Evolutionary conservation across 1,140 invertebrate species (phyloP).

Genomic region (Hypsibius dujardini): DNA sequence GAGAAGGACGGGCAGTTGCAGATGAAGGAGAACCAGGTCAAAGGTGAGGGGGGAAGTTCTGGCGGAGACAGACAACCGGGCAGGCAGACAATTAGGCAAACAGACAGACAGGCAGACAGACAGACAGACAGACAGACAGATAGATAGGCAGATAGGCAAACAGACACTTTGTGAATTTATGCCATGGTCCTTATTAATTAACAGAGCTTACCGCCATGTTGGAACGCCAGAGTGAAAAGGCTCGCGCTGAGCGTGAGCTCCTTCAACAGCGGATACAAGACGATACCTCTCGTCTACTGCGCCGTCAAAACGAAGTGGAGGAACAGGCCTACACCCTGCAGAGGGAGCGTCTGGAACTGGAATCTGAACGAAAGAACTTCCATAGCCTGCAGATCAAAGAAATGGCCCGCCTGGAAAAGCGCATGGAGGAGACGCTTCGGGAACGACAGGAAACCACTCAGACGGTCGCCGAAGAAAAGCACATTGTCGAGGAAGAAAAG

Average conservation of each 20-base stretch:
- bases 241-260: neutral
- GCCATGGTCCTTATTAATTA: neutral
- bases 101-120: neutral
- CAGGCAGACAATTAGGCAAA: neutral
- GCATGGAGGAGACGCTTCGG: neutral
- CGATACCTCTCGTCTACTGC: neutral
- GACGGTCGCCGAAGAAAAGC: neutral
- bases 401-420: neutral
- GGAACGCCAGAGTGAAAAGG: neutral
- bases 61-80: too few relatives aligned
- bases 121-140: neutral
- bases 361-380: neutral
- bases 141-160: neutral
- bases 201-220: neutral
- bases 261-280: neutral
- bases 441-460: neutral
- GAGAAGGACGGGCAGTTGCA: slow-evolving; percentile 3
- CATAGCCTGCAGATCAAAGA: neutral
- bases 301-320: neutral
- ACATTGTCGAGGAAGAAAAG: neutral
- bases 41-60: neutral
- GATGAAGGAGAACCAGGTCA: neutral
- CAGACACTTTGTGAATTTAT: neutral
- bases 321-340: slow-evolving; percentile 4
- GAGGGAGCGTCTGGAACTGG: neutral